phyloP scores from a whole-genome alignment of 2,888 invertebrate genomes.

The Orthosia gothica region DNA sequence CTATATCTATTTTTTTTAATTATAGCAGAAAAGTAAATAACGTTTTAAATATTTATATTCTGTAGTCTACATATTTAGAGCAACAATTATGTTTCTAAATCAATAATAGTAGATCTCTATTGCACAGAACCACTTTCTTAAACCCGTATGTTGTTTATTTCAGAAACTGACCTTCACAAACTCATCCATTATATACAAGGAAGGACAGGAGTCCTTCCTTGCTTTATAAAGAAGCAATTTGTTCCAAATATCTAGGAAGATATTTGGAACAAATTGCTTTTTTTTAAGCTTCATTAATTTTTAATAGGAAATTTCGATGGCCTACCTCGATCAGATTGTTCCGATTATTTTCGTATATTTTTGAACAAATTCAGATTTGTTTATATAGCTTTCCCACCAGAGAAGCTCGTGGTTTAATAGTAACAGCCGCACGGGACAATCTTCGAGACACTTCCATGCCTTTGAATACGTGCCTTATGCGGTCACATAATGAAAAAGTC shows the following conservation, averaged over 20 bases:
- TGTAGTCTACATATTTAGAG: not conserved
- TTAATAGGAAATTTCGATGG: constrained; percentile 26
- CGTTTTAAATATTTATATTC: not conserved
- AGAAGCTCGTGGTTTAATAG: too few species aligned
- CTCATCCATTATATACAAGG: constrained; percentile 28
- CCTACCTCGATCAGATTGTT: not conserved
- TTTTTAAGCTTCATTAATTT: constrained; percentile 39
- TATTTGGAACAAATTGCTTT: too few species aligned
- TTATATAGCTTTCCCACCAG: too few species aligned
- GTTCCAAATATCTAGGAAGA: too few species aligned
- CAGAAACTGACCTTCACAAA: constrained; percentile 16
- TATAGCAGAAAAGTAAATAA: too few species aligned
- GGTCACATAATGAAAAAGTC: too few species aligned
- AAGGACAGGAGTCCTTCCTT: not conserved
- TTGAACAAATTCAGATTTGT: not conserved
- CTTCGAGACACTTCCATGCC: too few species aligned
- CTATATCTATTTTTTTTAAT: too few species aligned
- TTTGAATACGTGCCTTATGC: too few species aligned
- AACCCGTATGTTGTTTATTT: not conserved
- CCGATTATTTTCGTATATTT: not conserved
- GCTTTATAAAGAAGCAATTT: too few species aligned
- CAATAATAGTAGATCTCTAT: not conserved
- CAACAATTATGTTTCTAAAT: not conserved
- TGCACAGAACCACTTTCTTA: not conserved
- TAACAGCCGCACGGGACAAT: too few species aligned